Conservation (phyloP, 2,797 vertebrate genomes). For the Eremophila alpestris region DNA sequence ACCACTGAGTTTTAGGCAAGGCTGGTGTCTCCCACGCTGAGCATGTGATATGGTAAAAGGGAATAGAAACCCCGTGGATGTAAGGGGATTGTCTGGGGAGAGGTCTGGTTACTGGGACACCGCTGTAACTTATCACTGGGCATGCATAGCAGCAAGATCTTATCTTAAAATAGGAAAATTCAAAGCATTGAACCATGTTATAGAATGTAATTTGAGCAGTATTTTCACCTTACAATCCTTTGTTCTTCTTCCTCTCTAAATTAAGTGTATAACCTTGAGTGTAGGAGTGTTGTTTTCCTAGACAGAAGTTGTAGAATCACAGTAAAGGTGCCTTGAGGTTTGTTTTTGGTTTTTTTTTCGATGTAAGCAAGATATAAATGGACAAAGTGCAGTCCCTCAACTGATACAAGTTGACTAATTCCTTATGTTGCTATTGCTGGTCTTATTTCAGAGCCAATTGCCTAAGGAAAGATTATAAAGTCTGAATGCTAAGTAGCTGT, state of each 20-base stretch:
- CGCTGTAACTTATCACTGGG: background rate
- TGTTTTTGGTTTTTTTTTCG: background rate
- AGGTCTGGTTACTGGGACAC: rapidly evolving
- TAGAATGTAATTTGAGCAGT: background rate
- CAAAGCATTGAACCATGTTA: background rate
- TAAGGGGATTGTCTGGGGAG: background rate
- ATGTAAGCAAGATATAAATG: background rate
- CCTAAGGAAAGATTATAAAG: background rate
- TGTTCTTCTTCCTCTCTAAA: background rate
- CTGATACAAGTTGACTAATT: background rate
- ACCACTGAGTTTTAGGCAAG: background rate
- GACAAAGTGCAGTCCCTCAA: background rate
- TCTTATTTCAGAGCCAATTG: background rate
- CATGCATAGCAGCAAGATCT: background rate
- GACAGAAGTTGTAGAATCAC: background rate
- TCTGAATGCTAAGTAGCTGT: background rate
- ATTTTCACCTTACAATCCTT: background rate
- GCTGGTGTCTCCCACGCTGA: background rate
- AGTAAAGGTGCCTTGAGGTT: background rate
- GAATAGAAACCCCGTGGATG: background rate
- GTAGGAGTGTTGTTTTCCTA: background rate
- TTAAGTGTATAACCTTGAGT: background rate
- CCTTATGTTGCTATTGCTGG: background rate
- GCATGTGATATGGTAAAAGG: background rate
- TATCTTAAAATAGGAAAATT: background rate